Evolutionary conservation across 2,797 vertebrate genomes (phyloP), one percentile per base, ranked within the genome.

Genomic region (Siniperca scherzeri): DNA sequence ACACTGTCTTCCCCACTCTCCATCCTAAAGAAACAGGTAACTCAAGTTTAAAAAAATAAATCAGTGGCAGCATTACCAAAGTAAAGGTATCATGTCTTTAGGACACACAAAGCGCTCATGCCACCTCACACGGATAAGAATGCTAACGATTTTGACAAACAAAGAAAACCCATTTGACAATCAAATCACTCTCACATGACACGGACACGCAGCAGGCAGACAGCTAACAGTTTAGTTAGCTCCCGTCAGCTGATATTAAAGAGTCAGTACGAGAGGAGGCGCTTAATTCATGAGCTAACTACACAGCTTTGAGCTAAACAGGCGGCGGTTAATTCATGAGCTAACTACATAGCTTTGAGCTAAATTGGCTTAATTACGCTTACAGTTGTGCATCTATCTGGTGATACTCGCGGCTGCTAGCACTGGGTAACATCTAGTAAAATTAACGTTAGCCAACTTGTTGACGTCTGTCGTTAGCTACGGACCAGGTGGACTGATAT

Each of bases 11-110:
- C 82, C 19, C 50, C 88, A 38, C 71, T 87, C 25, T 94, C 93
- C 95, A 96, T 96, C 90, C 92, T 94, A 4, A 55, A 80, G 7
- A 69, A 30, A 80, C 48, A 76, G 3, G 13, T 1, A 40, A 70
- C 61, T 22, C n/a, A 2, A 11, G 14, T 33, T 19, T 30, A 30
- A 50, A 46, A 22, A 21, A 48, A 12, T 4, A 40, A 9, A 40
- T 27, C 16, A 44, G n/a, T 21, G 33, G 3, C 25, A 66, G 21
- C 56, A 56, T 21, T 14, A 72, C 1, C 21, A 25, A 12, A 42
- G 12, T 7, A 5, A 61, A 57, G 2, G 4, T 3, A 2, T 2
- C 8, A 3, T 9, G 42, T 17, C 36, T 33, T 1, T 25, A 25
- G 33, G 69, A 57, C 46, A 52, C 5, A 33, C 14, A 33, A 48